A percentile compares a stretch with the other conserved stretches of the same genome.
Evolutionary conservation across 1,140 invertebrate genomes (phyloP).

Genomic region (Drosophila melanica): DNA sequence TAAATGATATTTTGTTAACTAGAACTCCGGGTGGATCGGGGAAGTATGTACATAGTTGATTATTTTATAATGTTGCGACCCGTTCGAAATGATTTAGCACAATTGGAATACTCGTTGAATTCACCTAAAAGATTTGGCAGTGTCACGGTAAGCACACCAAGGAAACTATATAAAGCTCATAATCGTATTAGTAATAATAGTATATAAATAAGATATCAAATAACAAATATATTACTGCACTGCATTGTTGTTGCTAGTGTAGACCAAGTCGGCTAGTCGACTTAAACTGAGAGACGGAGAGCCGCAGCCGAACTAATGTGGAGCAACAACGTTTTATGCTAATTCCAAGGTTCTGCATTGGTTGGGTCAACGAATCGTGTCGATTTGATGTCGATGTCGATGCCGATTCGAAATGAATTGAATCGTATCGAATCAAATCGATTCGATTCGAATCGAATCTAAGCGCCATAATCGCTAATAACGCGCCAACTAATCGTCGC

Average conservation of each 20-base stretch:
- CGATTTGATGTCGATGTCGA: conserved; percentile 23
- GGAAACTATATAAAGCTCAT: neutral
- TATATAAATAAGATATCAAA: conserved; percentile 1
- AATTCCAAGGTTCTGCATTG: conserved; percentile 79
- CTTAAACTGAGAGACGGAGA: neutral
- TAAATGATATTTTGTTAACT: neutral
- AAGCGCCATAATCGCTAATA: conserved; percentile 58
- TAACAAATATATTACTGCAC: conserved; percentile 1
- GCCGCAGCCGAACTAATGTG: conserved; percentile 52
- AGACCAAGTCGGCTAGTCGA: conserved; percentile 1
- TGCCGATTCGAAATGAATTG: conserved; percentile 32
- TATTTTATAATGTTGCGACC: conserved; percentile 25
- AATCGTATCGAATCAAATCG: conserved; percentile 15
- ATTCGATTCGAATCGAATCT: conserved; percentile 18
- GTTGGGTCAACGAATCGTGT: conserved; percentile 73
- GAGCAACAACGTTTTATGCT: conserved; percentile 66
- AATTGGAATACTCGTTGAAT: neutral
- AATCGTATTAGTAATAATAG: neutral
- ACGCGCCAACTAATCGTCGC: conserved; percentile 63
- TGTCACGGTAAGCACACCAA: neutral
- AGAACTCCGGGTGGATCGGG: conserved; percentile 11
- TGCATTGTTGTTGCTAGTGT: conserved; percentile 1
- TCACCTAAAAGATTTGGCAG: conserved; percentile 19
- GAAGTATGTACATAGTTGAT: conserved; percentile 32
- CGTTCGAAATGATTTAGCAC: conserved; percentile 21